Conservation (phyloP, 2,113 vertebrate species). For the Pao palembangensis region DNA sequence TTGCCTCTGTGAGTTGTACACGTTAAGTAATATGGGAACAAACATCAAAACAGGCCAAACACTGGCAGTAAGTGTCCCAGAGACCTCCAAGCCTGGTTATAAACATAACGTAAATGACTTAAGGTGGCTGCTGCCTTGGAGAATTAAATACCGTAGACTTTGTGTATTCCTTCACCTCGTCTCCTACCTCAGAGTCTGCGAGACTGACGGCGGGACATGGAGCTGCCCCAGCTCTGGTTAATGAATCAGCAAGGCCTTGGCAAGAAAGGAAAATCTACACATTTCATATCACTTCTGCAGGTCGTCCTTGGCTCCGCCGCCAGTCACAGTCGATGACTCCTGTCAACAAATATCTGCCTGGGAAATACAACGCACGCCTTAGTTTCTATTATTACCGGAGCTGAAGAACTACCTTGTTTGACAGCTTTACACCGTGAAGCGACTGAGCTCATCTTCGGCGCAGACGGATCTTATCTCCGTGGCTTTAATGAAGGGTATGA, state of each 20-base stretch:
- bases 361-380: conserved; percentile 3
- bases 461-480: conserved; percentile 3
- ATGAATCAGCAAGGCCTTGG: conserved; percentile 19
- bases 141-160: background rate
- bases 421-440: conserved; percentile 5
- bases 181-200: background rate
- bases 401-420: conserved; percentile 11
- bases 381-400: conserved; percentile 4
- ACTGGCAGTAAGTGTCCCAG: too few relatives aligned
- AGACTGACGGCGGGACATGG: conserved; percentile 5
- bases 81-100: too few relatives aligned
- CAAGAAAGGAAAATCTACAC: conserved; percentile 12
- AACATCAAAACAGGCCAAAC: too few relatives aligned
- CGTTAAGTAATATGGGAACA: too few relatives aligned
- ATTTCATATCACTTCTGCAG: conserved; percentile 31
- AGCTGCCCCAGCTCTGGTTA: conserved; percentile 10
- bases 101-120: background rate
- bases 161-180: background rate
- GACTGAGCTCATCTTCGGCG: conserved; percentile 11
- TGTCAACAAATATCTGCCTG: conserved; percentile 3
- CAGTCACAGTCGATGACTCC: background rate
- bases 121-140: background rate
- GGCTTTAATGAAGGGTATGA: conserved; percentile 17
- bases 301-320: conserved; percentile 21
- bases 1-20: too few relatives aligned